phyloP scores from a whole-genome alignment of 2,797 vertebrate genomes.

The Labeo calbasu region DNA sequence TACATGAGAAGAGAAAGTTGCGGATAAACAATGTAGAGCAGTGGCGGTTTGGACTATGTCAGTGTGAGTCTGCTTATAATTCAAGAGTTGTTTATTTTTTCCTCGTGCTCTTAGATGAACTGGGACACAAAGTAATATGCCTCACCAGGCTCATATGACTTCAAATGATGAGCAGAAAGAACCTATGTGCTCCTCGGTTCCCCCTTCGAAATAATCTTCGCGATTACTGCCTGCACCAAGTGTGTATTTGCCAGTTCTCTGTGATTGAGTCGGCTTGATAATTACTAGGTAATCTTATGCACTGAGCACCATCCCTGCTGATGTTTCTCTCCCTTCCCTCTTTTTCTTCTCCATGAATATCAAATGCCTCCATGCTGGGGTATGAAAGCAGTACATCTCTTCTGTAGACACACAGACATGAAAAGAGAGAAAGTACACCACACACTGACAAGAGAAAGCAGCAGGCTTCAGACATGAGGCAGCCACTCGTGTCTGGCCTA shows the following conservation, averaged over 20 bases:
- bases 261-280: conserved; percentile 76
- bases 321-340: conserved; percentile 73
- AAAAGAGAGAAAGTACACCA: conserved; percentile 63
- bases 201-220: conserved; percentile 51
- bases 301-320: conserved; percentile 72
- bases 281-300: conserved; percentile 81
- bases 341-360: conserved; percentile 81
- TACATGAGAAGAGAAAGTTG: conserved; percentile 70
- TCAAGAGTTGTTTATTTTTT: conserved; percentile 53
- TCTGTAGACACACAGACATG: conserved; percentile 69
- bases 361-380: conserved; percentile 81
- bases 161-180: conserved; percentile 60
- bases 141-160: conserved; percentile 67
- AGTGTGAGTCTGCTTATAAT: conserved; percentile 59
- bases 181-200: conserved; percentile 59
- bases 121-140: conserved; percentile 52
- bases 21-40: conserved; percentile 74
- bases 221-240: conserved; percentile 50
- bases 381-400: conserved; percentile 73
- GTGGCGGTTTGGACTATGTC: conserved; percentile 60
- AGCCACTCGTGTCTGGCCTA: conserved; percentile 67
- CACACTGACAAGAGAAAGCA: conserved; percentile 72
- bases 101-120: conserved; percentile 61
- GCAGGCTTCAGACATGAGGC: conserved; percentile 67
- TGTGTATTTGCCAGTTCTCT: conserved; percentile 60